Conservation (phyloP, 2,888 invertebrate genomes). For the Busseola fusca region DNA sequence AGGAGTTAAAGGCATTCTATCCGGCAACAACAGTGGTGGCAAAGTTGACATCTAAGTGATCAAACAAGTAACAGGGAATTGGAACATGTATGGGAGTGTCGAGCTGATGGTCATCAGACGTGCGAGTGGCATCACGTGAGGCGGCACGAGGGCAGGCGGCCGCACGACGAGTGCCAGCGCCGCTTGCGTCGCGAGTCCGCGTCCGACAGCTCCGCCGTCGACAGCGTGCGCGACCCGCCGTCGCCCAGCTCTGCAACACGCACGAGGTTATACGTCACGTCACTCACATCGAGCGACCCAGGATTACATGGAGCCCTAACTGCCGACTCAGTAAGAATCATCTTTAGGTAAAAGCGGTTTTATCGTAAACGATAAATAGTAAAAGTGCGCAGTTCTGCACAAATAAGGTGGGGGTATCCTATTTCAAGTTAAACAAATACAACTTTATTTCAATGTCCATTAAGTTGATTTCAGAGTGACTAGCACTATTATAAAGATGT, state of each 20-base stretch:
- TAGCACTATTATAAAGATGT: too few species aligned
- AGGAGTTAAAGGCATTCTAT: slow-evolving; percentile 29
- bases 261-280: neutral
- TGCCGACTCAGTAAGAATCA: neutral
- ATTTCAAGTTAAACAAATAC: too few species aligned
- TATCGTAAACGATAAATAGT: too few species aligned
- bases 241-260: slow-evolving; percentile 78
- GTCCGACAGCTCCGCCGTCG: slow-evolving; percentile 85
- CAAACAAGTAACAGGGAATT: slow-evolving; percentile 19
- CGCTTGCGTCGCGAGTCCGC: slow-evolving; percentile 79
- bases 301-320: neutral
- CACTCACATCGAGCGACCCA: neutral
- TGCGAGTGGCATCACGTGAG: slow-evolving; percentile 77
- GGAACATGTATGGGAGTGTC: slow-evolving; percentile 33
- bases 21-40: slow-evolving; percentile 38
- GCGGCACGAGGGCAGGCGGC: slow-evolving; percentile 82
- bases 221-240: slow-evolving; percentile 83
- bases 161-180: slow-evolving; percentile 86
- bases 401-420: too few species aligned
- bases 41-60: slow-evolving; percentile 32
- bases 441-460: too few species aligned
- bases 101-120: slow-evolving; percentile 1
- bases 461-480: too few species aligned
- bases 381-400: too few species aligned
- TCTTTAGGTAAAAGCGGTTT: too few species aligned